Percentiles rank a stretch among this genome's conserved stretches.
These are phyloP conservation scores for Diplogasteroides magnus DNA, from an alignment of 1,140 invertebrate species.

Conservation along the genomic window DNA sequence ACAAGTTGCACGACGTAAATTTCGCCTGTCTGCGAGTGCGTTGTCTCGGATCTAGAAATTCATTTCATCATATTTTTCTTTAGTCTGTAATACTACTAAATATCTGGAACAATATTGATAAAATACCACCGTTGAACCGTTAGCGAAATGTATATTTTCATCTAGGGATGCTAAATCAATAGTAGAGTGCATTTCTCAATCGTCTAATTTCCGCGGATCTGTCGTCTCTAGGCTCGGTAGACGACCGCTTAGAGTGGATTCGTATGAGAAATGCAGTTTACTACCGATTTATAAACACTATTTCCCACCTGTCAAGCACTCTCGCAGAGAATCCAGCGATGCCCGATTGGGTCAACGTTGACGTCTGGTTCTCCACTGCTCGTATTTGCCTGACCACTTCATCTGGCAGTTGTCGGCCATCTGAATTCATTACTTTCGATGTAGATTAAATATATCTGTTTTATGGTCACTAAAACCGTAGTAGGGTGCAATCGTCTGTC, in stretches of 20 bases:
- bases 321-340: slow-evolving; percentile 35
- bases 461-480: neutral
- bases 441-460: neutral
- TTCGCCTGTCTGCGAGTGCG: slow-evolving; percentile 23
- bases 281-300: no score
- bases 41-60: slow-evolving; percentile 19
- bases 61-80: neutral
- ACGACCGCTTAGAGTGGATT: no score
- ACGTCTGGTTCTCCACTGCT: slow-evolving; percentile 34
- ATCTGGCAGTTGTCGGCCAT: slow-evolving; percentile 3
- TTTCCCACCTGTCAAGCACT: slow-evolving; percentile 27
- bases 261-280: no score
- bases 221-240: no score
- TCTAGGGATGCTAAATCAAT: neutral
- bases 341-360: slow-evolving; percentile 33
- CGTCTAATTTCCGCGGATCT: no score
- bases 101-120: neutral
- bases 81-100: no score
- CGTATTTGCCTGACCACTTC: slow-evolving; percentile 26
- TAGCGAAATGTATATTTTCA: neutral
- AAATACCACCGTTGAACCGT: neutral
- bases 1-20: slow-evolving; percentile 69
- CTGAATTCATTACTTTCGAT: neutral
- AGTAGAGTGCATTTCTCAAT: neutral
- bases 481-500: neutral